Base-by-base conservation (phyloP, 35 echinoderm and acorn worm species). In the Lytechinus variegatus region DNA sequence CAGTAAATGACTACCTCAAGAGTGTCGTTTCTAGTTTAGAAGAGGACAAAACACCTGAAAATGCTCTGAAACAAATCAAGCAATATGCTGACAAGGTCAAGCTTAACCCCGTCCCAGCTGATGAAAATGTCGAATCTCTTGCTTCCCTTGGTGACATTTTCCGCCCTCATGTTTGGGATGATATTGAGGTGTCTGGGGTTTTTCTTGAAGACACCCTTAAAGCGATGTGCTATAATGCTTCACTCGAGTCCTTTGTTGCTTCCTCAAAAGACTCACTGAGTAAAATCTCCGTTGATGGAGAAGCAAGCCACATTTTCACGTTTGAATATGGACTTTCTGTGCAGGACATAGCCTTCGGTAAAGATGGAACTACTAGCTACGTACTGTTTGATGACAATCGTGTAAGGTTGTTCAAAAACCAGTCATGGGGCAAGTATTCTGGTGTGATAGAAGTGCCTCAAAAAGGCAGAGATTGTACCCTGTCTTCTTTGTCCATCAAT, bases 381-480 rank as follows among this genome's bases (percentile, higher is more conserved):
- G 27, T 93, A 6, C 92, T 93, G 10, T 54, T 53, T 57, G 55
- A 93, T 9, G 92, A 93, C 53, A 93, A 57, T 10, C 92, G 92
- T 55, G 28, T 93, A n/a, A 52, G 28, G 28, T 28, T 90, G 3
- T 90, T 52, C 88, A 10, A 27, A 14, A 44, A 90, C 28, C 88
- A 44, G 10, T 54, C 52, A 12, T 90, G 88, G 88, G n/a, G 52
- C 53, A 93, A 93, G 57, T 57, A 27, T 13, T 56, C 92, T 0
- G 66, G 66, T 79, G 66, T 79, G 66, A 79, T 79, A 8, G 66
- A 79, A 79, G 5, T 79, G 6, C 66, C 66, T 6, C 19, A 79
- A 7, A 79, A 79, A 7, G 21, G 66, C 66, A 79, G 66, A 24
- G 66, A 79, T 0, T n/a, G 19, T 21, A 79, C 66, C 19, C 66